Base-by-base conservation (phyloP, 2,113 vertebrate species). In the Bostrychus sinensis region DNA sequence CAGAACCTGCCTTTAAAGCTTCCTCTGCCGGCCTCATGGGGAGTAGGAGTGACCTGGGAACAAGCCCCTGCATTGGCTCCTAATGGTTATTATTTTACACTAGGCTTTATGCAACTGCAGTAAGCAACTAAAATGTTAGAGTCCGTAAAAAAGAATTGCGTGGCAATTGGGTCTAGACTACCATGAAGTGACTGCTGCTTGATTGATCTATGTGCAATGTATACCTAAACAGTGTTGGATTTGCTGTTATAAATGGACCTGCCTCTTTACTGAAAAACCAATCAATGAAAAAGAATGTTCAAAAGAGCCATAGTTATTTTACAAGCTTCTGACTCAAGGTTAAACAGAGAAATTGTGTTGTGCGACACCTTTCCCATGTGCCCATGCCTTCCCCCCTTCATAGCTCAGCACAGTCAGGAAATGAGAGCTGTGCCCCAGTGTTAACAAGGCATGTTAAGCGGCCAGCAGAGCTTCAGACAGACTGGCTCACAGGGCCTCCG, bases 1-100 rank as follows among this genome's bases (percentile, higher is more conserved):
- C 70, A 61, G 63, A 82, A 86, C 74, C 81, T 82, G 70, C 80
- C 74, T 86, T 81, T 87, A 78, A 89, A 84, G 78, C 38, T 66
- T 89, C 78, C 80, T 72, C 69, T 85, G 81, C 85, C 72, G 36
- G 83, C 86, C 86, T 70, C 89, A 86, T 83, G 70, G 58, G 42
- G 83, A 81, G 88, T 89, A 85, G 87, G 91, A 86, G 86, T 89
- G 80, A 88, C 83, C 77, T 57, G 80, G 28, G 51, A 54, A 67
- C 45, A 53, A 42, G 71, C 62, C 65, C 13, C 42, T 62, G 66
- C 76, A 82, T 73, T 82, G 76, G 81, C 56, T 78, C 66, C 46
- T 59, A 38, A 51, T 56, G 32, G 37, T 65, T 63, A 62, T 66
- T 75, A 28, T 36, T 72, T 72, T 71, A 75, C 77, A 45, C 56